A percentile compares a stretch with the other conserved stretches of the same genome.
These are phyloP conservation scores for Halcyon leucocephala DNA, from an alignment of 2,797 vertebrate genomes.

Conservation along the genomic window DNA sequence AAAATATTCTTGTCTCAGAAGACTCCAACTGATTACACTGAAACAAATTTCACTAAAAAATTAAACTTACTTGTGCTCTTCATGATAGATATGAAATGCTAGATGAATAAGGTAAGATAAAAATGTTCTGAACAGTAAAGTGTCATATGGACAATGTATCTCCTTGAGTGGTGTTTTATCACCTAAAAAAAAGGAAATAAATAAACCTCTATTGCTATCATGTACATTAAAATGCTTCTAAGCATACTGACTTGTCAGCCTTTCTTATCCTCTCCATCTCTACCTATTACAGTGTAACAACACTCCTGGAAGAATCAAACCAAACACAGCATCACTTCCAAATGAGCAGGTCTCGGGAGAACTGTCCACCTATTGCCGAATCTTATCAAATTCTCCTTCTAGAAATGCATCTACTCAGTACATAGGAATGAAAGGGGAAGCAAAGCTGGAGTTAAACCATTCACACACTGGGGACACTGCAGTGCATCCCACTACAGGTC, in stretches of 20 bases:
- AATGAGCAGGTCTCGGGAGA: neutral
- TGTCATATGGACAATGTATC: slow-evolving; percentile 81
- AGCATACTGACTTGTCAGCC: neutral
- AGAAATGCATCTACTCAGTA: neutral
- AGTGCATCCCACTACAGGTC: neutral
- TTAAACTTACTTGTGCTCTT: slow-evolving; percentile 82
- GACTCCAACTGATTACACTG: neutral
- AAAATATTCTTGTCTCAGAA: neutral
- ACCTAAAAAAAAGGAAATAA: slow-evolving; percentile 55
- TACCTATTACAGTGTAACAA: neutral
- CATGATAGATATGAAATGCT: slow-evolving; percentile 84
- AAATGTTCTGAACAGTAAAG: slow-evolving; percentile 82
- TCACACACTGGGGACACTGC: neutral
- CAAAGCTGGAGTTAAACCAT: neutral
- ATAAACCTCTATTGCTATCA: neutral
- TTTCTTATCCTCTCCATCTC: neutral
- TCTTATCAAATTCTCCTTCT: neutral
- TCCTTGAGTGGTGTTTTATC: slow-evolving; percentile 59
- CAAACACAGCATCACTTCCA: neutral
- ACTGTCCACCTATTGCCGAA: neutral
- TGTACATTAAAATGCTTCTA: neutral
- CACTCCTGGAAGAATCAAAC: neutral
- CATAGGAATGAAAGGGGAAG: neutral
- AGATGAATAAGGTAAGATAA: slow-evolving; percentile 84
- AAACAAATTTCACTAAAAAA: neutral